Evolutionary conservation across 2,888 invertebrate species (phyloP).

Genomic region (Drosophila melanosoma): DNA sequence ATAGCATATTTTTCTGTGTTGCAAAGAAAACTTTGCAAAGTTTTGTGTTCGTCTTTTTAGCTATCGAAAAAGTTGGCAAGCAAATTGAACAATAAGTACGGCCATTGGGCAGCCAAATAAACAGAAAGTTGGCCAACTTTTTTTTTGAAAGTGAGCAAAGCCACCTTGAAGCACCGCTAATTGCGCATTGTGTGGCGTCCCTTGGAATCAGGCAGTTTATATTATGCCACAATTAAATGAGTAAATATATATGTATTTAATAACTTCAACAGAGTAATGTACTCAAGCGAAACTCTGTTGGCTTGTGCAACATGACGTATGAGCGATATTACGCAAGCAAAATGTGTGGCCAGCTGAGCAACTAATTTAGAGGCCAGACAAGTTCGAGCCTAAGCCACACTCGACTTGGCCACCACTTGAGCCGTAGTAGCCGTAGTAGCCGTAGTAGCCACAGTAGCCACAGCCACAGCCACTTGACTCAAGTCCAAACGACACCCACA

Average conservation of each 20-base stretch:
- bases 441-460: constrained; percentile 17
- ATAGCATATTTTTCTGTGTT: constrained; percentile 45
- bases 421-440: constrained; percentile 30
- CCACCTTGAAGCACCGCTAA: constrained; percentile 34
- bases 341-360: constrained; percentile 26
- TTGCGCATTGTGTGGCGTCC: constrained; percentile 30
- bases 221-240: constrained; percentile 4
- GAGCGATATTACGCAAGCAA: constrained; percentile 39
- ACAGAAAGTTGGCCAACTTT: constrained; percentile 50
- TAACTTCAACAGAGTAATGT: constrained; percentile 3
- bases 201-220: constrained; percentile 21
- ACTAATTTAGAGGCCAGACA: constrained; percentile 45
- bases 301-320: constrained; percentile 25
- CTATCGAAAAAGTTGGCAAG: constrained; percentile 59
- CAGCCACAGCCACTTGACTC: constrained; percentile 44
- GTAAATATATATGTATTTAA: constrained; percentile 5
- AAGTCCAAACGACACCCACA: constrained; percentile 35
- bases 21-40: constrained; percentile 57
- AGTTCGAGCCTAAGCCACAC: constrained; percentile 11
- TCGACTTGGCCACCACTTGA: constrained; percentile 19
- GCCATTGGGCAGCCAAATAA: constrained; percentile 40
- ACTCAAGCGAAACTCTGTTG: background rate
- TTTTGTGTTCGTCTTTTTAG: constrained; percentile 27
- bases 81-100: constrained; percentile 55
- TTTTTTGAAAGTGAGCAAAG: constrained; percentile 26